phyloP scores from a whole-genome alignment of 1,140 invertebrate species.

The Nixonia krombeini region DNA sequence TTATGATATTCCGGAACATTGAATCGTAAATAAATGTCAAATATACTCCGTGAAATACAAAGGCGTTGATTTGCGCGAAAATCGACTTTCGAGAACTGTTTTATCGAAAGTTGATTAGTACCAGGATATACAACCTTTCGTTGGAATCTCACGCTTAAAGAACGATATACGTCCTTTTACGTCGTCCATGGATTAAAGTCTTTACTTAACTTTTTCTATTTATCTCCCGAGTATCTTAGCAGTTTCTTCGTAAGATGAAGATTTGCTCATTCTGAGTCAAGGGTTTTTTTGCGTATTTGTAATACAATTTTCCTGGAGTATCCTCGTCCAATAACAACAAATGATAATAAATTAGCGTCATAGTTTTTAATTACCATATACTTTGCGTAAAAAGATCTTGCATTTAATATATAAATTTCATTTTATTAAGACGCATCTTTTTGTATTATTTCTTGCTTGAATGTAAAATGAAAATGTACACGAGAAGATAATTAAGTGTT shows the following conservation, averaged over 20 bases:
- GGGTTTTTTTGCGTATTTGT: conserved; percentile 23
- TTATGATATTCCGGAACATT: too few species aligned
- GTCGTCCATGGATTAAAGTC: not conserved
- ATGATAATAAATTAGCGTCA: too few species aligned
- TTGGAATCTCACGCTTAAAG: not conserved
- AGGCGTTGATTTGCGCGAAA: too few species aligned
- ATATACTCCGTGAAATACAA: too few species aligned
- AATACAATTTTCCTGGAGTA: conserved; percentile 23
- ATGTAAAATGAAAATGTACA: not conserved
- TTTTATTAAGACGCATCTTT: not conserved
- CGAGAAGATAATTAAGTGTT: not conserved
- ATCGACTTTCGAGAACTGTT: too few species aligned
- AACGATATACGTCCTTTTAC: not conserved
- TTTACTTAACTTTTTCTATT: not conserved
- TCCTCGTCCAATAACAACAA: conserved; percentile 5
- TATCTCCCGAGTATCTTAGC: not conserved
- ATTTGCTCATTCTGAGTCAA: conserved; percentile 13
- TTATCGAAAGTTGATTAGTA: too few species aligned
- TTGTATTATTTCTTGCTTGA: not conserved
- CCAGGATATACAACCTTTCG: not conserved
- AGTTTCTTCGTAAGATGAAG: conserved; percentile 16
- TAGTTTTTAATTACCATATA: too few species aligned
- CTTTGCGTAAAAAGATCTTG: too few species aligned
- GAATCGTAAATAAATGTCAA: too few species aligned
- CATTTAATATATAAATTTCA: too few species aligned